Evolutionary conservation across 2,797 vertebrate genomes (phyloP).

Genomic region (Muraenolepis orangiensis): DNA sequence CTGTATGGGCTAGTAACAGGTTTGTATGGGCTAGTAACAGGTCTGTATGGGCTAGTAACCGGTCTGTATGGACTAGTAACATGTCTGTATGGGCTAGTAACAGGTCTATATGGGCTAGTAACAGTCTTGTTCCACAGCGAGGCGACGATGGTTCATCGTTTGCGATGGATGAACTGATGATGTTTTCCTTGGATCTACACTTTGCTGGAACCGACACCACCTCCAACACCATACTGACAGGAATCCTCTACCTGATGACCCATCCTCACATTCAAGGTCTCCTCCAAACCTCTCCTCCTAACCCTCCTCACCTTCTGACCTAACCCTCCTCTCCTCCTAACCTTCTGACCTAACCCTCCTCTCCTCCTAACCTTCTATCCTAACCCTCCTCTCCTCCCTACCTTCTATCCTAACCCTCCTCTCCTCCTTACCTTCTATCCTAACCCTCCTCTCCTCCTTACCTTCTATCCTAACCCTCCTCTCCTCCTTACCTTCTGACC

Average conservation of each 20-base stretch:
- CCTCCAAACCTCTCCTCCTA: no score
- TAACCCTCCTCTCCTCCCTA: neutral
- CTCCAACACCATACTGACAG: constrained; percentile 24
- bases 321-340: neutral
- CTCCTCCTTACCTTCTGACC: no score
- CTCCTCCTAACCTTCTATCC: neutral
- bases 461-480: no score
- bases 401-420: no score
- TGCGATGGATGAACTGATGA: constrained; percentile 39
- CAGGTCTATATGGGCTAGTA: no score
- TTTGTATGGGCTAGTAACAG: no score
- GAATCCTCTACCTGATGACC: constrained; percentile 40
- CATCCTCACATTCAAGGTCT: constrained; percentile 20
- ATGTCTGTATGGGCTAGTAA: no score
- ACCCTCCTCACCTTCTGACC: neutral
- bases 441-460: no score
- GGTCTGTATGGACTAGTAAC: no score
- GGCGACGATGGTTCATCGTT: constrained; percentile 19
- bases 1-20: no score
- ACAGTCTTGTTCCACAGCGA: neutral
- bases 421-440: no score
- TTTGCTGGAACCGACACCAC: constrained; percentile 44
- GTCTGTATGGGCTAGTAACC: no score
- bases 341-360: neutral
- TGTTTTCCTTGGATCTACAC: constrained; percentile 14